Conservation (phyloP, 2,888 invertebrate genomes). For the Didymodactylos carnosus region DNA sequence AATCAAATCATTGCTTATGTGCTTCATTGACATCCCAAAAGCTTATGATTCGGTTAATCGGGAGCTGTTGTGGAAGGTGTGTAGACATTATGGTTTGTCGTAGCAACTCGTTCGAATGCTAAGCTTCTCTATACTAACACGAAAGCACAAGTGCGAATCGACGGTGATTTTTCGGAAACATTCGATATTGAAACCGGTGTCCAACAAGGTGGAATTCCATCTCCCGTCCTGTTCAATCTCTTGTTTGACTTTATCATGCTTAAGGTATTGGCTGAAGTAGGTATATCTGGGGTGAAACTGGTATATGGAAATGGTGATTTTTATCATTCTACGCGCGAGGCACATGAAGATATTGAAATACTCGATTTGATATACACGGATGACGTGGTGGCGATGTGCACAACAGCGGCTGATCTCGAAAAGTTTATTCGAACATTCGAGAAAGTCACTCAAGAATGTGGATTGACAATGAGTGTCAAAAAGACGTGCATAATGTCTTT, state of each 20-base stretch:
- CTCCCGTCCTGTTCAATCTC: neutral
- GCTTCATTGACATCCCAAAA: neutral
- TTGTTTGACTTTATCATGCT: neutral
- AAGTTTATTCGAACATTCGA: neutral
- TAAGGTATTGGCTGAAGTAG: neutral
- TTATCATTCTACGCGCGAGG: neutral
- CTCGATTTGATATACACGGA: neutral
- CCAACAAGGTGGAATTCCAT: neutral
- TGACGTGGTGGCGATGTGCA: neutral
- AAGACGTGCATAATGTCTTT: neutral
- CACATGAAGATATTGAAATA: neutral
- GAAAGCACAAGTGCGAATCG: neutral
- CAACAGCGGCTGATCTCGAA: neutral
- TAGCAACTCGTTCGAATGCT: neutral
- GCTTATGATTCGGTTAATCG: neutral
- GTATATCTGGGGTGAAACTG: neutral
- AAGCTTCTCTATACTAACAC: neutral
- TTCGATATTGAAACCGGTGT: neutral
- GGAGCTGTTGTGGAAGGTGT: neutral
- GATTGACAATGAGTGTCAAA: neutral
- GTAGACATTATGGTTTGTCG: neutral
- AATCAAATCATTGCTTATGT: too few species aligned
- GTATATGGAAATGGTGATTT: neutral
- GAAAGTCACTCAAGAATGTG: neutral
- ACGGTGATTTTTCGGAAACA: neutral